Evolutionary conservation across 2,888 invertebrate genomes (phyloP).

Genomic region (Seira musarum): DNA sequence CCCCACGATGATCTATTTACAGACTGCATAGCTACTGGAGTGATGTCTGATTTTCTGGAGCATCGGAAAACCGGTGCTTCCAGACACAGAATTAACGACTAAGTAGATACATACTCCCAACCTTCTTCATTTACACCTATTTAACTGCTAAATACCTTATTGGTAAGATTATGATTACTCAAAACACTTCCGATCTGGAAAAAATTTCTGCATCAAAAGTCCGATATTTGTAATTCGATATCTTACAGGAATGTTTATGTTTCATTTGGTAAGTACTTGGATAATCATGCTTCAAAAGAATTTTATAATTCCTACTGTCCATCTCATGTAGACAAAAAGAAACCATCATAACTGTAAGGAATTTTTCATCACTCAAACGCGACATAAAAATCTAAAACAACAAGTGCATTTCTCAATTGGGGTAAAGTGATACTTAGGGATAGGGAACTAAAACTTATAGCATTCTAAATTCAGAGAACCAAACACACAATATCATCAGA

Average conservation of each 20-base stretch:
- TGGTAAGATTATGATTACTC: not conserved
- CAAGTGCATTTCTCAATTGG: not conserved
- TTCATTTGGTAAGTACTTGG: not conserved
- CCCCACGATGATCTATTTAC: not conserved
- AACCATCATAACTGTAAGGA: no score
- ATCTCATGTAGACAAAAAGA: no score
- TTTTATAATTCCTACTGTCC: not conserved
- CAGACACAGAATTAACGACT: not conserved
- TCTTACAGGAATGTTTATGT: conserved; percentile 21
- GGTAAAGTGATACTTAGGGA: no score
- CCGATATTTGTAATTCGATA: not conserved
- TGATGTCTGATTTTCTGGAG: conserved; percentile 17
- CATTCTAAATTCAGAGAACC: no score
- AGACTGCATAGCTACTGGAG: conserved; percentile 37
- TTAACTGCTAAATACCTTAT: not conserved
- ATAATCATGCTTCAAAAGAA: not conserved
- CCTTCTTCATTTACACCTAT: not conserved
- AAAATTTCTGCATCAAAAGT: not conserved
- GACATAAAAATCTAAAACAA: no score
- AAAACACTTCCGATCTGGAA: not conserved
- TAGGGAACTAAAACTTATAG: not conserved
- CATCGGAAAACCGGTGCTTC: not conserved
- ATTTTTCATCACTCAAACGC: no score
- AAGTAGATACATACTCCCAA: not conserved
- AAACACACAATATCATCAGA: conserved; percentile 25